phyloP scores from a whole-genome alignment of 2,888 invertebrate species.

The Lucinisca nassula region DNA sequence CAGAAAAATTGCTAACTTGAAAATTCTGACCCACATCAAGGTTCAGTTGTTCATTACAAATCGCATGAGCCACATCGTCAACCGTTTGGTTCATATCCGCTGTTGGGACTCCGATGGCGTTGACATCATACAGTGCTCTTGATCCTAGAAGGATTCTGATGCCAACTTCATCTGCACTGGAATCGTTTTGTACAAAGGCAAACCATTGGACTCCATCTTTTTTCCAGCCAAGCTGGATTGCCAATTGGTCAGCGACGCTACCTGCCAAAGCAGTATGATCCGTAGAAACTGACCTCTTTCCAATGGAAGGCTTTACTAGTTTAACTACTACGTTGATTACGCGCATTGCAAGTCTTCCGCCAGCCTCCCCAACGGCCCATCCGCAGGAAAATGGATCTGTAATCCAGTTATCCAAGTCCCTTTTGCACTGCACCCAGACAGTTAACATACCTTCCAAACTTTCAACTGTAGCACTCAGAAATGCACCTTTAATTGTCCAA shows the following conservation, averaged over 20 bases:
- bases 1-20: too few relatives aligned
- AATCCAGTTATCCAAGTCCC: too few relatives aligned
- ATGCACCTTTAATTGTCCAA: conserved; percentile 26
- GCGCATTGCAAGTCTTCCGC: neutral
- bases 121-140: neutral
- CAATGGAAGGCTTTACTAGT: neutral
- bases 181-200: neutral
- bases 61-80: too few relatives aligned
- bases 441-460: neutral
- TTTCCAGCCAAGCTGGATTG: neutral
- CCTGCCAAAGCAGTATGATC: neutral
- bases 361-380: too few relatives aligned
- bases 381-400: too few relatives aligned
- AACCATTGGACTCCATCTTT: neutral
- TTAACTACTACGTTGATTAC: neutral
- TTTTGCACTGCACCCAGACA: too few relatives aligned
- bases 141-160: neutral
- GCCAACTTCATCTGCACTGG: neutral
- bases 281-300: too few relatives aligned
- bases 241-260: neutral
- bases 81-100: too few relatives aligned
- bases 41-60: too few relatives aligned
- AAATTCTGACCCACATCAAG: too few relatives aligned
- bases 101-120: neutral
- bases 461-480: neutral